Base-by-base conservation (phyloP, 2,888 invertebrate species). In the Eutolmus rufibarbis region DNA sequence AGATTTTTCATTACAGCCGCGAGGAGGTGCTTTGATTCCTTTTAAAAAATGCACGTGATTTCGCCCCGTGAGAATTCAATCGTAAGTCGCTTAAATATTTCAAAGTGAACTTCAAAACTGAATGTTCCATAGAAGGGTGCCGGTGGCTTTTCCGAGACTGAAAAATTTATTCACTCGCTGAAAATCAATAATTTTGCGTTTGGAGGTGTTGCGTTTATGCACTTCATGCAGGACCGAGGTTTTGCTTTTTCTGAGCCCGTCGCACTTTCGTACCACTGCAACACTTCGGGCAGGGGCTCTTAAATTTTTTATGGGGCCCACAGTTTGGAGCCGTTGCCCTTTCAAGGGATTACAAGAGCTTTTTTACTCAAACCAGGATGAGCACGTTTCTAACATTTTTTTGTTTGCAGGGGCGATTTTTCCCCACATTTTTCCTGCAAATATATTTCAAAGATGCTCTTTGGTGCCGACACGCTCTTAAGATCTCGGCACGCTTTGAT, bases 11-110 rank as follows among this genome's bases (percentile, higher is more conserved):
- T 66, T 66, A 66, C 66, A 66, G 66, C 19, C 2, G 12, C 23
- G 23, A 23, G 66, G 12, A 8, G 28, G 66, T 66, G 23, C 23
- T 66, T 28, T 66, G 66, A 66, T 23, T 57, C 66, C 66, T 66
- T 66, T 66, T 66, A 66, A 28, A 66, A 66, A 16, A 23, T 66
- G 12, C 28, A 66, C 28, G 28, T 56, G 56, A 56, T 19, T n/a
- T 19, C 56, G 12, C 43, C 43, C 43, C 43, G 43, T 51, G 28
- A 66, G 66, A 66, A 66, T 43, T 40, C 56, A 79, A 79, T 51
- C 79, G 79, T 14, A 79, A 79, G 43, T 46, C 79, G 16, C 51
- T 51, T 79, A 79, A 79, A 46, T 51, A 79, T 79, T 79, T 46
- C 46, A 79, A 46, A 79, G 46, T 19, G 23, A 66, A 23, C 23